Evolutionary conservation across 2,113 vertebrate genomes (phyloP), one percentile per base, ranked within the genome.

Genomic region (Turdus rufiventris): DNA sequence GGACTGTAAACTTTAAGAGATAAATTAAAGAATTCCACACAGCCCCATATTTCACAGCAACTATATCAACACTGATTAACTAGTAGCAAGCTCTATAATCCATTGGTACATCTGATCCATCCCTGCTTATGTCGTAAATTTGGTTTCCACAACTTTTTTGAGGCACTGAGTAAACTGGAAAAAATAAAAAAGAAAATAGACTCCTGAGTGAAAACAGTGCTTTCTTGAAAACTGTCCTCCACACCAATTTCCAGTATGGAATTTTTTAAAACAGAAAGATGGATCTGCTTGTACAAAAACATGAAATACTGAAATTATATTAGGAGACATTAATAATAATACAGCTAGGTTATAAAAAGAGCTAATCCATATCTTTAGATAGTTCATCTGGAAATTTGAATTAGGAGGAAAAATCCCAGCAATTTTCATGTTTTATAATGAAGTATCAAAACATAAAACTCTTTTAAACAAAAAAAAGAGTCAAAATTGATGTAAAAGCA

Each of bases 371-470:
- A 89, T 74, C 92, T 92, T 94, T 84, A 84, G 91, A 96, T 63
- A 93, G 54, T 60, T 96, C 67, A 71, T 51, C 56, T 88, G 73
- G 67, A 93, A 92, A 93, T 96, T 60, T 78, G 74, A 74, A 93
- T 84, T 91, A 89, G 65, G 57, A 82, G 25, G 47, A 60, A 29
- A 94, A 91, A 81, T 4, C 18, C 3, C n/a, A 48, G 19, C 12
- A 85, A 38, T 88, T 90, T 95, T 90, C 87, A 76, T 50, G 57
- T 85, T 92, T 89, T 51, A 86, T 71, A 92, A 93, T 84, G 60
- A 89, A 56, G 48, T 56, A 91, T 42, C 82, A 83, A 93, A 88
- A 88, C 47, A 85, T 4, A 9, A 71, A 72, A 61, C 57, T 60
- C 33, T 82, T 47, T 77, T 76, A 38, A 85, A 85, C 43, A 36